Conservation (phyloP, 2,888 invertebrate species). For the Calliopum simillimum region DNA sequence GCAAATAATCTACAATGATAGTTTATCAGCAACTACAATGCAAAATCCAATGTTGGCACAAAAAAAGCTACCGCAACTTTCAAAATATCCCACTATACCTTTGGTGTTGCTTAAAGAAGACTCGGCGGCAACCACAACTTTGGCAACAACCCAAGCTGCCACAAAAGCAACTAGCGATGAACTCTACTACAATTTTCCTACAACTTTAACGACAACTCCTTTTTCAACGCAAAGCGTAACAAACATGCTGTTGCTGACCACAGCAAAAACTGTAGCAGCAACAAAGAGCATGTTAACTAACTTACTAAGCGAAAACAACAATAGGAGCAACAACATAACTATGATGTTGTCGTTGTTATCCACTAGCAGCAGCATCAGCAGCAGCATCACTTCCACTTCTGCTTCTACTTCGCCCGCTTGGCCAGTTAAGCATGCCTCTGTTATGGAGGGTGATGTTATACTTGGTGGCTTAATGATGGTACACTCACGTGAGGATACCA, state of each 20-base stretch:
- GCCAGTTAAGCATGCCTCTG: slow-evolving; percentile 89
- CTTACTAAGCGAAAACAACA: neutral
- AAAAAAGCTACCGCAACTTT: too few relatives aligned
- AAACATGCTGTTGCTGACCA: neutral
- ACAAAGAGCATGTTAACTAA: neutral
- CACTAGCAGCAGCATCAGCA: slow-evolving; percentile 33
- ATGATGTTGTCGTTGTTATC: slow-evolving; percentile 27
- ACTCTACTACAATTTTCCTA: too few relatives aligned
- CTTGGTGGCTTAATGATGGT: slow-evolving; percentile 96
- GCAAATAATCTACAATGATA: too few relatives aligned
- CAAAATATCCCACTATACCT: too few relatives aligned
- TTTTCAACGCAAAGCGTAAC: neutral
- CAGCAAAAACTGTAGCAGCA: neutral
- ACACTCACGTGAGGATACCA: slow-evolving; percentile 88
- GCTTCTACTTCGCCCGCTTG: slow-evolving; percentile 67
- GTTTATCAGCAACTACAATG: too few relatives aligned
- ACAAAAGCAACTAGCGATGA: neutral
- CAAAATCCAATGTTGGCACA: too few relatives aligned
- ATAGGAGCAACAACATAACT: neutral
- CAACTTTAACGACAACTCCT: neutral
- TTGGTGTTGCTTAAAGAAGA: too few relatives aligned
- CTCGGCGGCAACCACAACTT: too few relatives aligned
- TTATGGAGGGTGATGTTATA: slow-evolving; percentile 88
- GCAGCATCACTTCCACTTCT: slow-evolving; percentile 37
- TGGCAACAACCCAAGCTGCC: neutral